These are phyloP conservation scores for Drosophila parvula DNA, from an alignment of 1,140 invertebrate species.

Conservation along the genomic window DNA sequence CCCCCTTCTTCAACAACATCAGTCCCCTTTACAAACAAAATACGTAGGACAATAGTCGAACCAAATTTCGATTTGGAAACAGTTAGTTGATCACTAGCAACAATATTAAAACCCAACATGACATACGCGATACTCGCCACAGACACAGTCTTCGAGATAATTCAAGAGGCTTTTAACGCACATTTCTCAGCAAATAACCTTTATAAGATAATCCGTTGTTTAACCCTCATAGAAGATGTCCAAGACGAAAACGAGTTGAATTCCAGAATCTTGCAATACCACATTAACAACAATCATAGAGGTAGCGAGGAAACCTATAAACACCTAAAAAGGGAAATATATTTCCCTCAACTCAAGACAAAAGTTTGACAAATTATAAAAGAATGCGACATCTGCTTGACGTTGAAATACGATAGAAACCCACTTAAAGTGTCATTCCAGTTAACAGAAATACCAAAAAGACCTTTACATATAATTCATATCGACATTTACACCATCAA, in stretches of 20 bases:
- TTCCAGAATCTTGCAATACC: neutral
- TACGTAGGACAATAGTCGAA: neutral
- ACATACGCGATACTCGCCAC: too few species aligned
- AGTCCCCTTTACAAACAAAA: neutral
- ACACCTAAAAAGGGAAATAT: neutral
- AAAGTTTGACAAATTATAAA: neutral
- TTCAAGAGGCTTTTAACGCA: neutral
- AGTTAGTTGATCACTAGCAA: too few species aligned
- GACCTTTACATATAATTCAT: neutral
- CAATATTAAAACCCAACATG: neutral
- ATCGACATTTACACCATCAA: neutral
- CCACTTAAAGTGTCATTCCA: neutral
- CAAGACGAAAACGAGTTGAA: neutral
- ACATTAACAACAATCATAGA: neutral
- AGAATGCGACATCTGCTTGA: neutral
- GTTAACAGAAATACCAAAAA: neutral
- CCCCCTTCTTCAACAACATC: neutral
- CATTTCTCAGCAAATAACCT: neutral
- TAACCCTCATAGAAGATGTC: neutral
- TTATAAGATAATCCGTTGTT: neutral
- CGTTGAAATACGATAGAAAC: neutral
- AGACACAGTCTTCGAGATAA: too few species aligned
- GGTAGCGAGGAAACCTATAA: neutral
- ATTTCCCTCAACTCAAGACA: neutral
- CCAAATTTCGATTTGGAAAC: too few species aligned